Percentiles rank a stretch among this genome's conserved stretches.
phyloP scores from a whole-genome alignment of 2,888 invertebrate species.

The Cheilosia grossa region DNA sequence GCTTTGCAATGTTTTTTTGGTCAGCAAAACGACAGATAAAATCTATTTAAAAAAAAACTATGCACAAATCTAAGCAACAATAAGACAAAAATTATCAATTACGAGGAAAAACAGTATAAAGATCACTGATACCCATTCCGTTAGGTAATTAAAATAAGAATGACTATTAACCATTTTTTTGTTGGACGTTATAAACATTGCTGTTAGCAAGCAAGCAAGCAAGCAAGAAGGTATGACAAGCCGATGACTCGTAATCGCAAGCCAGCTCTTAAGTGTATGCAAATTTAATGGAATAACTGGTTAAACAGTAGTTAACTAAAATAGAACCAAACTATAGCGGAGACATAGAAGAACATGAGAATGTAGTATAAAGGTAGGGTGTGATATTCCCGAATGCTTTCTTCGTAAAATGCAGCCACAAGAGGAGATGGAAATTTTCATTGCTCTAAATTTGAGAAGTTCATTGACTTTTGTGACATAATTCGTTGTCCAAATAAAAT shows the following conservation, averaged over 20 bases:
- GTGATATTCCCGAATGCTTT: neutral
- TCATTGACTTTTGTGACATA: slow-evolving; percentile 46
- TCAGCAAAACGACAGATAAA: too few species aligned
- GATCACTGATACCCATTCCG: slow-evolving; percentile 23
- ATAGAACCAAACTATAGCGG: slow-evolving; percentile 8
- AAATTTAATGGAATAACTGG: slow-evolving; percentile 54
- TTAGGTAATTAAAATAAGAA: slow-evolving; percentile 48
- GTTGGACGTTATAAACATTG: neutral
- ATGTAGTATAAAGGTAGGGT: neutral
- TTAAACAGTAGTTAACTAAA: slow-evolving; percentile 16
- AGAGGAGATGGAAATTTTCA: neutral
- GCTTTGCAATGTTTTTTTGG: too few species aligned
- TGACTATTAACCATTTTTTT: slow-evolving; percentile 16
- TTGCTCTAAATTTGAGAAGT: slow-evolving; percentile 20
- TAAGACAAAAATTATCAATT: neutral
- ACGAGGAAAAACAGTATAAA: neutral
- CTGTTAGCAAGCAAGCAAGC: neutral
- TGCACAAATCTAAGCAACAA: neutral
- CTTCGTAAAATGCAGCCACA: neutral
- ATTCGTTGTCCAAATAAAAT: slow-evolving; percentile 2
- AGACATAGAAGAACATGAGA: neutral
- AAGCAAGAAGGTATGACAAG: neutral
- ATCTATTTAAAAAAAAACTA: too few species aligned
- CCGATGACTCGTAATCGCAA: slow-evolving; percentile 23
- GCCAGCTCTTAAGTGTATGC: slow-evolving; percentile 49